These are phyloP conservation scores for Amiota mariae DNA, from an alignment of 2,888 invertebrate species.

Conservation along the genomic window DNA sequence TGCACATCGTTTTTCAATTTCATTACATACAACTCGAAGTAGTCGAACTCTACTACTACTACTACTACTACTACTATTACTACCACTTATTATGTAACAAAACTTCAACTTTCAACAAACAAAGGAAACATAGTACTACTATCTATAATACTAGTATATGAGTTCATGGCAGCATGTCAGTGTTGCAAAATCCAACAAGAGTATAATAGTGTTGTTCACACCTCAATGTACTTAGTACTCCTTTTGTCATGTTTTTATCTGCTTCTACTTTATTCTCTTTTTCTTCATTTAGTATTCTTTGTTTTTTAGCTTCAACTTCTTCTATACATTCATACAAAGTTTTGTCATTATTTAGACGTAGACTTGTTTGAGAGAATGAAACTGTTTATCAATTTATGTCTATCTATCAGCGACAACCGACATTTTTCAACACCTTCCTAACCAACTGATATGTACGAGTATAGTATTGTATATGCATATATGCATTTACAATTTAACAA, in stretches of 20 bases:
- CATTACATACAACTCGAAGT: slow-evolving; percentile 25
- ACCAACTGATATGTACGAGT: not conserved
- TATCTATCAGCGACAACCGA: slow-evolving; percentile 52
- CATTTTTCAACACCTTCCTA: slow-evolving; percentile 44
- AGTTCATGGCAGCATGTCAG: too few species aligned
- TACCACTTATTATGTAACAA: too few species aligned
- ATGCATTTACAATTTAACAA: slow-evolving; percentile 53
- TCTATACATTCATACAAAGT: not conserved
- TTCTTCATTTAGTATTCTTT: too few species aligned
- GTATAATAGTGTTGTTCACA: slow-evolving; percentile 34
- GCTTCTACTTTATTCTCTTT: too few species aligned
- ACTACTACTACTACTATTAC: too few species aligned
- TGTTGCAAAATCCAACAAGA: slow-evolving; percentile 27
- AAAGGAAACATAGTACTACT: not conserved
- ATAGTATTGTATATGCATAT: not conserved
- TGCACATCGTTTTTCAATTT: slow-evolving; percentile 39
- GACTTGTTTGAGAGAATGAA: slow-evolving; percentile 26
- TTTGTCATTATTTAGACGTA: not conserved
- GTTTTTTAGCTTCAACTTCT: too few species aligned
- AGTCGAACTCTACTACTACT: not conserved
- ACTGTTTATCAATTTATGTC: slow-evolving; percentile 64
- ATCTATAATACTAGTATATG: too few species aligned
- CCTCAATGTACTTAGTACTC: slow-evolving; percentile 25
- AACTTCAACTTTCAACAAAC: not conserved
- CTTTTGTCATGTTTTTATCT: too few species aligned